These are phyloP conservation scores for Otus sunia DNA, from an alignment of 2,113 vertebrate genomes.

Conservation along the genomic window DNA sequence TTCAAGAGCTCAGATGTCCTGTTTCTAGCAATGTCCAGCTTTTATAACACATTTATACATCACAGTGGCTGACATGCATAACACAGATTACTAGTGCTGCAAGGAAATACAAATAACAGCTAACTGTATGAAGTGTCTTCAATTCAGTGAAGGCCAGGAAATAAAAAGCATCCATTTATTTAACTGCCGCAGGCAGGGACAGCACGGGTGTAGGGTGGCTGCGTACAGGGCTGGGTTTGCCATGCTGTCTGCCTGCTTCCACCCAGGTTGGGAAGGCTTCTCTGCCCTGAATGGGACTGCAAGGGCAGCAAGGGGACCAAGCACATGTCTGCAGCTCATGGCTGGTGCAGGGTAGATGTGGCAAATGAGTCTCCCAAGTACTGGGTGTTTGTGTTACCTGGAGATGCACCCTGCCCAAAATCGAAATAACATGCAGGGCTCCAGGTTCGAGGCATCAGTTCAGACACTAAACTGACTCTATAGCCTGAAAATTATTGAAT, in stretches of 20 bases:
- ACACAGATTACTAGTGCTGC: background rate
- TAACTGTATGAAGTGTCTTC: background rate
- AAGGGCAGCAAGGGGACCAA: background rate
- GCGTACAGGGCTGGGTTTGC: background rate
- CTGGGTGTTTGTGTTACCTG: background rate
- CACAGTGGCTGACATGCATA: background rate
- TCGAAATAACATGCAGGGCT: background rate
- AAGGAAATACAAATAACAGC: background rate
- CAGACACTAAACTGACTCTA: background rate
- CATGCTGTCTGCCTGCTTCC: background rate
- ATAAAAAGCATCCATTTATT: background rate
- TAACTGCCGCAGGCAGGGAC: background rate
- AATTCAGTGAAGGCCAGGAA: background rate
- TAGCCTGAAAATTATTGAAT: background rate
- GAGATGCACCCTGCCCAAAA: background rate
- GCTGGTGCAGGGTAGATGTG: background rate
- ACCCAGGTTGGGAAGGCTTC: background rate
- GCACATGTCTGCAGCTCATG: background rate
- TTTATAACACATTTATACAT: background rate
- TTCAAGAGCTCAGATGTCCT: background rate
- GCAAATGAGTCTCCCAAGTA: background rate
- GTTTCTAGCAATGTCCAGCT: background rate
- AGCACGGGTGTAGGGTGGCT: fast-evolving
- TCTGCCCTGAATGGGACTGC: background rate
- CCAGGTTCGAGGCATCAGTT: background rate